Evolutionary conservation across 2,888 invertebrate species (phyloP), one percentile per base, ranked within the genome.

Genomic region (Nomada ruficornis): DNA sequence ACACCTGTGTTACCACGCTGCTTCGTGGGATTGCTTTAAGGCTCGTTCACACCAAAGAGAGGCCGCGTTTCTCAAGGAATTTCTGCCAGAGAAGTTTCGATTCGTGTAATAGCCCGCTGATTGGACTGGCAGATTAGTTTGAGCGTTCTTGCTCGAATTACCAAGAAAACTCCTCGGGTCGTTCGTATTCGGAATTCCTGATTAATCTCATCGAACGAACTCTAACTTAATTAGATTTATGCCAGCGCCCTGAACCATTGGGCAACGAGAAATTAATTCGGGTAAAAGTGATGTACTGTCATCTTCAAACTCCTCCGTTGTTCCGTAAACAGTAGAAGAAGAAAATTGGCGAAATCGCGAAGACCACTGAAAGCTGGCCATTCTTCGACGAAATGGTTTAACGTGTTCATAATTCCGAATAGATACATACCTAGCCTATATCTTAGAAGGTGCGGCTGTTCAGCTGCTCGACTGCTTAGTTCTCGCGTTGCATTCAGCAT

Each of bases 21-120:
- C 44, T 67, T 55, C 20, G 18, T 42, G 47, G 9, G 44, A 20
- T 47, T 73, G 18, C 44, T 15, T 80, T 55, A 81, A 77, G 74
- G 60, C 23, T 9, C 59, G 70, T 83, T 74, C 81, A 70, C 73
- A 81, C 74, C 42, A 29, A 4, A 18, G 2, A 13, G 47, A 18
- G 23, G 50, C 7, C 18, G 23, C 2, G 11, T 18, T n/a, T 13
- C 20, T 7, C 4, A 4, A 29, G 15, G 50, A 36, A 60, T 47
- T 60, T 23, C n/a, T 4, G 11, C 9, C 9, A 15, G 10, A 26
- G 59, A 20, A 42, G 23, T 36, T 11, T 15, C 20, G 29, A 55
- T 73, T 64, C 42, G 9, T 23, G 15, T 20, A 47, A 50, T 3
- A 44, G 50, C 65, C 11, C 7, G 15, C 20, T 15, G 67, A 54